Evolutionary conservation across 2,113 vertebrate genomes (phyloP).

Genomic region (Aix galericulata): DNA sequence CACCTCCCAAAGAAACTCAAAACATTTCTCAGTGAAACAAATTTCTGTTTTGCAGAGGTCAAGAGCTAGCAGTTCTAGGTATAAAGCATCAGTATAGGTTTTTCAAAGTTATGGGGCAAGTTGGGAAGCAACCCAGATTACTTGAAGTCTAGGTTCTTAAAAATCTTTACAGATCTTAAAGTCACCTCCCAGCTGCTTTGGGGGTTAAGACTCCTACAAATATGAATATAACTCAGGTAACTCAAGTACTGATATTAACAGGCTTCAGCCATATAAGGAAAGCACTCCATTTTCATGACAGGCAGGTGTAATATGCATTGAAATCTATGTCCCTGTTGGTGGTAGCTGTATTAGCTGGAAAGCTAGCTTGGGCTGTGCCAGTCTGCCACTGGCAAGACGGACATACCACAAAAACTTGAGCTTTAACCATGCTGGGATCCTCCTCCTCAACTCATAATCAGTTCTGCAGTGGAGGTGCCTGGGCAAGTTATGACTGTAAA

Average conservation of each 20-base stretch:
- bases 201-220: background rate
- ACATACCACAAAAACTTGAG: background rate
- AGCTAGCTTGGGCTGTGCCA: background rate
- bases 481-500: background rate
- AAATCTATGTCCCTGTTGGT: background rate
- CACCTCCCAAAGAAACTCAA: background rate
- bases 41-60: background rate
- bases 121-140: background rate
- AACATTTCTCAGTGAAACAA: background rate
- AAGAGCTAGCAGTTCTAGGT: background rate
- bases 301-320: background rate
- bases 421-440: background rate
- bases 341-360: background rate
- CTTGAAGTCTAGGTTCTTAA: background rate
- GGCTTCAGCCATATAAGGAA: background rate
- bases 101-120: background rate
- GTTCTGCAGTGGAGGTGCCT: background rate
- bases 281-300: background rate
- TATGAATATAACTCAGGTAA: background rate
- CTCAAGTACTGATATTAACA: background rate
- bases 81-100: background rate
- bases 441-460: background rate
- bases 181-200: background rate
- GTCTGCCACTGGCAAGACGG: background rate
- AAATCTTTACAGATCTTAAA: background rate